Evolutionary conservation across 92 coral and sea anemone species (phyloP), one percentile per base, ranked within the genome.

Genomic region (Isaurus tuberculatus): DNA sequence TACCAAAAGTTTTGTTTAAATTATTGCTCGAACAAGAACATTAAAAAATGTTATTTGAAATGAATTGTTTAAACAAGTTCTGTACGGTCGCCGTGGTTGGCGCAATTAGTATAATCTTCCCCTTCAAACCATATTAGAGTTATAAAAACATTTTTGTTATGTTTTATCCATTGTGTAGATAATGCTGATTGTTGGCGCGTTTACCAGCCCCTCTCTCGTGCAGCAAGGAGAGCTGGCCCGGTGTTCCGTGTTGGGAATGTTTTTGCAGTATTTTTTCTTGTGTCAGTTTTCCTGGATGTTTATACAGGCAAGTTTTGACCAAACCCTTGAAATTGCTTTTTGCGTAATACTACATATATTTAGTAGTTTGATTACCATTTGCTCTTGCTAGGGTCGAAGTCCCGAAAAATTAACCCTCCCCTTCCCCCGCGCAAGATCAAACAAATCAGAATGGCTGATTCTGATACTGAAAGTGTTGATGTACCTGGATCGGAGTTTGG

Each of bases 221-320:
- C 94, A 90, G 37, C 91, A 93, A 25, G 92, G 94, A 27, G 72
- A 84, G 15, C 33, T 75, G 64, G 88, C 88, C 33, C 92, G 95
- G 49, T 96, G 99, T 48, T 89, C 99, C 9, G 93, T 92, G 29
- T 91, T 96, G 28, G 99, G 94, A 3, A 89, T 96, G 87, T 90
- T 96, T 25, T 85, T 94, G 79, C 99, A 96, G 73, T 96, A 96
- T 79, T 96, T 96, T 94, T 94, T 90, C 87, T 89, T 96, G 44
- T 91, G 98, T 68, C 99, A 96, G 87, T 96, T 96, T 82, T 90
- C 96, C 19, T 96, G 98, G 99, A 96, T 96, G 95, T 94, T 94
- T 79, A 85, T 96, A 20, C 93, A 96, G 98, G 99, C 94, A 79
- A 63, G 69, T 26, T 26, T 9, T 1, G 11, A 26, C 16, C 69